Evolutionary conservation across 2,888 invertebrate genomes (phyloP).

Genomic region (Oxystoma pomonae): DNA sequence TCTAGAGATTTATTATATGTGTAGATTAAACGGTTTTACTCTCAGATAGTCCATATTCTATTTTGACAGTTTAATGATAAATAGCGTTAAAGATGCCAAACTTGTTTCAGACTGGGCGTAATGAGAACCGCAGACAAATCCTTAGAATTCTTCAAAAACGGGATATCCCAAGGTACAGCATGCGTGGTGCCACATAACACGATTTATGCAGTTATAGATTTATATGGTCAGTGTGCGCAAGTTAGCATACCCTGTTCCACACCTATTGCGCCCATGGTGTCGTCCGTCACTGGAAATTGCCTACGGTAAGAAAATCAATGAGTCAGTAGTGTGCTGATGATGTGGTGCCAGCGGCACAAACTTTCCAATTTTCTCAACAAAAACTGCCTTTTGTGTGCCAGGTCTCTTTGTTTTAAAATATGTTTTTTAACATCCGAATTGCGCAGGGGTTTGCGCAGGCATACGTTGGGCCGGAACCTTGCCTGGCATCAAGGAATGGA

Average conservation of each 20-base stretch:
- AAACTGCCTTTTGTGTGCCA: no score
- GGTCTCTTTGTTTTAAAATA: no score
- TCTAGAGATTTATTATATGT: no score
- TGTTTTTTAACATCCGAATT: no score
- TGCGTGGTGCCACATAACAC: slow-evolving; percentile 73
- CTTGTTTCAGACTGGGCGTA: slow-evolving; percentile 58
- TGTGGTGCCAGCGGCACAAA: slow-evolving; percentile 25
- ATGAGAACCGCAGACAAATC: slow-evolving; percentile 82
- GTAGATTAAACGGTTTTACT: no score
- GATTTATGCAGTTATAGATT: slow-evolving; percentile 90
- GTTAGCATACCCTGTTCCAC: slow-evolving; percentile 54
- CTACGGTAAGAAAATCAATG: slow-evolving; percentile 25
- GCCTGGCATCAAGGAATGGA: no score
- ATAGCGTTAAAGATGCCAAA: no score
- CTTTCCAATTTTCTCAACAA: no score
- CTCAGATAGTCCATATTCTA: no score
- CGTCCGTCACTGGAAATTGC: slow-evolving; percentile 32
- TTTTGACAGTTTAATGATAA: no score
- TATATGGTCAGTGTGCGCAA: slow-evolving; percentile 93
- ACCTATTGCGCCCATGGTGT: slow-evolving; percentile 34
- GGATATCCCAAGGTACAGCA: slow-evolving; percentile 82
- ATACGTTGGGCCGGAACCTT: no score
- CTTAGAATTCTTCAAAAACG: slow-evolving; percentile 82
- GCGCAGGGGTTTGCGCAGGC: no score
- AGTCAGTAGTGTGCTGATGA: neutral